Base-by-base conservation (phyloP, 2,888 invertebrate species). In the Poecilobothrus nobilitatus region DNA sequence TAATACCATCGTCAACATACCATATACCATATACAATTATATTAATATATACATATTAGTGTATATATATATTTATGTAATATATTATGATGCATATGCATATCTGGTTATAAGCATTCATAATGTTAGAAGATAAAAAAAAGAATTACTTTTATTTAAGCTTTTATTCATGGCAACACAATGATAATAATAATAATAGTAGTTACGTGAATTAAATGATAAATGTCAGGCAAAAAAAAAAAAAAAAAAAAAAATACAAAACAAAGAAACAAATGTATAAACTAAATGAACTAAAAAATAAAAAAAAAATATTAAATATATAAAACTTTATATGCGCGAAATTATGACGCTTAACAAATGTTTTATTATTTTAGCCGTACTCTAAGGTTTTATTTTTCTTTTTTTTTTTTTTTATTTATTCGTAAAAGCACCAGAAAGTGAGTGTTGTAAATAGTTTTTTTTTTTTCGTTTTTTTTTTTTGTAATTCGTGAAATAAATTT, bases 131-230 rank as follows among this genome's bases (percentile, higher is more conserved):
- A 53, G 53, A 53, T 6, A 15, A 53, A 53, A 12, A 53, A 53
- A 18, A 53, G n/a, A 18, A 53, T n/a, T 53, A 15, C 18, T 53
- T 53, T 53, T 37, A 37, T 53, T 53, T 53, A 18, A 18, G 15
- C 6, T 53, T 53, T 53, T 53, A 53, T 53, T 53, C 53, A 53
- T 18, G 53, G 53, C 53, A 53, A 53, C 18, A 53, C 53, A 53
- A 53, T 53, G 53, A 53, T 53, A 53, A 53, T 53, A 53, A 53
- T 53, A 53, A 53, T 53, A 53, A 53, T 53, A 53, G n/a, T 12
- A 53, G 53, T 53, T 53, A 53, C 53, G 53, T 53, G 53, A 53
- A 53, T 53, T 53, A 53, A 53, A 53, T 53, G 53, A 53, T 53
- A 53, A 53, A 53, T 53, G 53, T 53, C 53, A 53, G 53, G 6